Percentiles rank a stretch among this genome's conserved stretches.
phyloP scores from a whole-genome alignment of 2,797 vertebrate genomes.

The Margarornis squamiger region DNA sequence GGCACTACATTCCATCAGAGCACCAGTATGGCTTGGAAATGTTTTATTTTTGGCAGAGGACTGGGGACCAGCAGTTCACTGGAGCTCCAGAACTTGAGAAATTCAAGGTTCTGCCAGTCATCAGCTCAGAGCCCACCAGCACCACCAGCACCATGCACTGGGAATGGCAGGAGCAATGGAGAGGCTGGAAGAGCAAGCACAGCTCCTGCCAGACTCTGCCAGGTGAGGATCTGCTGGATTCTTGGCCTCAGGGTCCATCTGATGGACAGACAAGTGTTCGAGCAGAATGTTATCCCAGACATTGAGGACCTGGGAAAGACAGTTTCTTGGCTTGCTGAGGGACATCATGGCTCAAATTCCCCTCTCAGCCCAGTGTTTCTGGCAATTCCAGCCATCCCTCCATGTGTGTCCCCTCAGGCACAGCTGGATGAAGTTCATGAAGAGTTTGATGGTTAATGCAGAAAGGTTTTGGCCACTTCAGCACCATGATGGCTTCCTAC shows the following conservation, averaged over 20 bases:
- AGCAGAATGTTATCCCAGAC: neutral
- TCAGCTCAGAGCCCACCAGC: neutral
- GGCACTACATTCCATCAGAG: too few species aligned
- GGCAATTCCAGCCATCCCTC: neutral
- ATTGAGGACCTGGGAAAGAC: neutral
- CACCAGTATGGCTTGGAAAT: too few species aligned
- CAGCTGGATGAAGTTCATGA: constrained; percentile 74
- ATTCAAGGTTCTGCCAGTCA: neutral
- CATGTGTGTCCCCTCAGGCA: constrained; percentile 40
- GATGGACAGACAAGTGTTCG: accelerated
- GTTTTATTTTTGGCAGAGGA: neutral
- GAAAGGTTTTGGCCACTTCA: constrained; percentile 80
- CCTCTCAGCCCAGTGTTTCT: accelerated
- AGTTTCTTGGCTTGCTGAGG: neutral
- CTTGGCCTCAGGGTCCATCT: neutral
- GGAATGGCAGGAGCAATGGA: neutral
- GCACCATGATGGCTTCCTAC: constrained; percentile 72
- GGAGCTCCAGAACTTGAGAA: neutral
- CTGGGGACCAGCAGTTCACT: neutral
- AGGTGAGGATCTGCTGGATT: neutral
- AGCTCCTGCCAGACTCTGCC: accelerated
- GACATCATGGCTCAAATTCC: neutral
- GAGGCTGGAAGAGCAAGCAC: accelerated
- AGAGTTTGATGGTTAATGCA: constrained; percentile 58
- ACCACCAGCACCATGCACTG: neutral